Conservation (phyloP, 2,113 vertebrate genomes). For the Ptychochromis oligacanthus region DNA sequence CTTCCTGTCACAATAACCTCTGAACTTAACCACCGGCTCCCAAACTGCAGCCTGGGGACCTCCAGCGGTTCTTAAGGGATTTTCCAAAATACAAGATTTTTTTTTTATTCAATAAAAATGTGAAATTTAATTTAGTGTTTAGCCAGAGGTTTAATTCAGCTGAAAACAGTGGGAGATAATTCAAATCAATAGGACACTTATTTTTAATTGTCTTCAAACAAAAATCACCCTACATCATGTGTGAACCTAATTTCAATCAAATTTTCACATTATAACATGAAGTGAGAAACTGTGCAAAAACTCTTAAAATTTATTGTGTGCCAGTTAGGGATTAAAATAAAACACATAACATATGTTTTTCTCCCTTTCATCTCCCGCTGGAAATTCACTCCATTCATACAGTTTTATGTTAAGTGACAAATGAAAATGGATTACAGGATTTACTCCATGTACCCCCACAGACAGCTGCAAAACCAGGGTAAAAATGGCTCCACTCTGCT, state of each 20-base stretch:
- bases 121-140: not conserved
- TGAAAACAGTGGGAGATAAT: not conserved
- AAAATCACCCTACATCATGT: not conserved
- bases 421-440: not conserved
- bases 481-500: not conserved
- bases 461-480: not conserved
- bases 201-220: not conserved
- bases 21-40: not conserved
- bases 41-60: conserved; percentile 18
- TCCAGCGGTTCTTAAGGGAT: conserved; percentile 10
- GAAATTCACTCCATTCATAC: not conserved
- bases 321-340: not conserved
- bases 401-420: not conserved
- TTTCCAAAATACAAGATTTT: not conserved
- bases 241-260: not conserved
- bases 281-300: not conserved
- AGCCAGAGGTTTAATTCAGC: not conserved
- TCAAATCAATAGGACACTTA: not conserved
- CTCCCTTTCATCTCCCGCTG: not conserved
- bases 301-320: not conserved
- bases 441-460: not conserved
- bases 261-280: not conserved
- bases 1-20: conserved; percentile 31
- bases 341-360: not conserved
- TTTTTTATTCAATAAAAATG: not conserved